These are phyloP conservation scores for human DNA, from an alignment of 2,113 vertebrate species.

Conservation along the genomic window DNA sequence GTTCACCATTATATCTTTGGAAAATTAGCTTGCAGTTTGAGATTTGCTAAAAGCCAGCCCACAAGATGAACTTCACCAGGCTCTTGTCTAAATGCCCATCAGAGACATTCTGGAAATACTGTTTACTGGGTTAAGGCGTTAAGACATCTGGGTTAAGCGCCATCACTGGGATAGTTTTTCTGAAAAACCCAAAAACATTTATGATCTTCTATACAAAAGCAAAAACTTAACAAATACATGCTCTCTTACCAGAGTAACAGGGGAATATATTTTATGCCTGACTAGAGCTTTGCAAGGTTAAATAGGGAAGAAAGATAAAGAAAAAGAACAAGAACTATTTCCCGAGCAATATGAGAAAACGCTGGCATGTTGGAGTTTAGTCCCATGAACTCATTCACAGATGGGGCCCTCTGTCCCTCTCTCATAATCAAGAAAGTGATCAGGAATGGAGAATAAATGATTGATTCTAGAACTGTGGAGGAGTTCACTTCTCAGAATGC, in stretches of 20 bases:
- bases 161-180: background rate
- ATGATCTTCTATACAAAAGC: background rate
- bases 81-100: background rate
- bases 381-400: background rate
- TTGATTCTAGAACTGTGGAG: background rate
- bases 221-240: background rate
- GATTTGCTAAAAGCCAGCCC: background rate
- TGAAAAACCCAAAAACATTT: background rate
- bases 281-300: background rate
- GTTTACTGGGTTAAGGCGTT: background rate
- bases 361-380: background rate
- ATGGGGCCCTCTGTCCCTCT: background rate
- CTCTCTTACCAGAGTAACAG: background rate
- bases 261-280: background rate
- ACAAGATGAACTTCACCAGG: background rate
- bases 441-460: fast-evolving
- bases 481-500: background rate
- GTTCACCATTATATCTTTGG: background rate
- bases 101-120: background rate
- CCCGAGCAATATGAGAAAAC: background rate
- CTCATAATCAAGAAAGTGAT: background rate
- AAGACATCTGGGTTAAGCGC: background rate
- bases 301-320: background rate
- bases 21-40: background rate
- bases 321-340: background rate